A percentile compares a stretch with the other conserved stretches of the same genome.
Evolutionary conservation across 1,140 invertebrate species (phyloP).

Genomic region (Oedothorax gibbosus): DNA sequence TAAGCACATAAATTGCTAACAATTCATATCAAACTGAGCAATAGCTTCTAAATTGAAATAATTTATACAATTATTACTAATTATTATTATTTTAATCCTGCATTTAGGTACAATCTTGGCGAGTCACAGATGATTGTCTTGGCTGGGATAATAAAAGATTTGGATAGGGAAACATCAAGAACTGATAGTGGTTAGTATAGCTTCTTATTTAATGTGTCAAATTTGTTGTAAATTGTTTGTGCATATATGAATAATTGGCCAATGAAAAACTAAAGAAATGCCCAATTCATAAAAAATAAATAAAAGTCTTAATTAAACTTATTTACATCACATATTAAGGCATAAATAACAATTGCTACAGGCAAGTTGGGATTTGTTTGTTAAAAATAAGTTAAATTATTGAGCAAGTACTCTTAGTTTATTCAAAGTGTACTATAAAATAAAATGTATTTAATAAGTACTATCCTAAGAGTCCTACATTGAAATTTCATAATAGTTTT

Average conservation of each 20-base stretch:
- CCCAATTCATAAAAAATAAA: too few relatives aligned
- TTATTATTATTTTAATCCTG: neutral
- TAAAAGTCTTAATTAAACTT: too few relatives aligned
- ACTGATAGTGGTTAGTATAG: constrained; percentile 78
- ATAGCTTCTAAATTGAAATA: neutral
- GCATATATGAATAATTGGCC: too few relatives aligned
- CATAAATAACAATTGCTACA: too few relatives aligned
- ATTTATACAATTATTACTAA: neutral
- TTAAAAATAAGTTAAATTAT: too few relatives aligned
- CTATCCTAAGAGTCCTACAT: neutral
- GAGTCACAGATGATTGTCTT: constrained; percentile 85
- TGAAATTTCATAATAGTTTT: too few relatives aligned
- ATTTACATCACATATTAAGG: too few relatives aligned
- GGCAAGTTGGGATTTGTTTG: too few relatives aligned
- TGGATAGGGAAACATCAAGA: constrained; percentile 84
- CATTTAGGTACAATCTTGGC: constrained; percentile 73
- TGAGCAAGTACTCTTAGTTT: too few relatives aligned
- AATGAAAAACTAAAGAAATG: neutral
- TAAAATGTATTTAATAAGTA: neutral
- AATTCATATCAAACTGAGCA: neutral
- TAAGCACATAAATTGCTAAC: too few relatives aligned
- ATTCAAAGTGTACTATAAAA: neutral
- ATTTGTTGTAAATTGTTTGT: neutral
- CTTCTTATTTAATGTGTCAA: neutral
- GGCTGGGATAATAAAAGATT: constrained; percentile 84